These are phyloP conservation scores for Etia nguti DNA, from an alignment of 2,113 vertebrate genomes.

Conservation along the genomic window DNA sequence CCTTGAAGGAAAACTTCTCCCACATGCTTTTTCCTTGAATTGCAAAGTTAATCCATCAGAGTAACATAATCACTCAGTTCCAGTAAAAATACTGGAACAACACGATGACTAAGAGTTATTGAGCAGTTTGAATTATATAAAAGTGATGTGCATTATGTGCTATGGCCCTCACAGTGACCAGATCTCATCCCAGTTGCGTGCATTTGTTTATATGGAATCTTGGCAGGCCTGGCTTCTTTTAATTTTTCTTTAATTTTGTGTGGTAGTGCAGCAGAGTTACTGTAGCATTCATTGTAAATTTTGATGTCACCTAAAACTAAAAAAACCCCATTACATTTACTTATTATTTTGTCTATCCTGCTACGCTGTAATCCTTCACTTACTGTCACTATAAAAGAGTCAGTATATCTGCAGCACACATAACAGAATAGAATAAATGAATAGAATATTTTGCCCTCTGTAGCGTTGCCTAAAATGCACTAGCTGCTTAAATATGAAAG, in stretches of 20 bases:
- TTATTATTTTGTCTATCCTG: neutral
- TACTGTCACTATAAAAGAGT: neutral
- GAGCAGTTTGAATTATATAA: neutral
- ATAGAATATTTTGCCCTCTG: neutral
- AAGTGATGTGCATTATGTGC: neutral
- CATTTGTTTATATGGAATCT: neutral
- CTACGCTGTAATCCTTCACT: neutral
- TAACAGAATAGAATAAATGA: neutral
- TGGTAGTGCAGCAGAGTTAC: neutral
- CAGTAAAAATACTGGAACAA: neutral
- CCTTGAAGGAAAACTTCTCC: neutral
- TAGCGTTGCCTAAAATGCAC: neutral
- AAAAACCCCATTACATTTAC: neutral
- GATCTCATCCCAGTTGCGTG: neutral
- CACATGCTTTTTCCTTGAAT: fast-evolving
- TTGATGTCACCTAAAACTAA: neutral
- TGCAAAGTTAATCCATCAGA: neutral
- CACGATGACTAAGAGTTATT: neutral
- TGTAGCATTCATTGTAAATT: neutral
- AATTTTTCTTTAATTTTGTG: fast-evolving
- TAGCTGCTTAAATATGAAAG: neutral
- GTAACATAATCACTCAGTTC: neutral
- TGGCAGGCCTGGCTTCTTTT: neutral
- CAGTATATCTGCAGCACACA: neutral
- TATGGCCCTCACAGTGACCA: neutral